phyloP scores from a whole-genome alignment of 2,113 vertebrate genomes.

The Oryzias javanicus region DNA sequence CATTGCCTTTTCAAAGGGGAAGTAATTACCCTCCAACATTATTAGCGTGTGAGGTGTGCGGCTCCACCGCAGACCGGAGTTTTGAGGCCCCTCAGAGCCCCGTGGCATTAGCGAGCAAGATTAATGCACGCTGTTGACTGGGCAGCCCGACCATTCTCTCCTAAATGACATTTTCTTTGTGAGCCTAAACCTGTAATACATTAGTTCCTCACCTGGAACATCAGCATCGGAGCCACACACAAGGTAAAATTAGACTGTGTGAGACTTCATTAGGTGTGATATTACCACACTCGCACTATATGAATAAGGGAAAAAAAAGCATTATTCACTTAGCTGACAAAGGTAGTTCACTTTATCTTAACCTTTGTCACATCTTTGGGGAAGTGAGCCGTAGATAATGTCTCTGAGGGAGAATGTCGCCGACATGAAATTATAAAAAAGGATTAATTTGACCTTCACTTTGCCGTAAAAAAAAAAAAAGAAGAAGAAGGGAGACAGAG shows the following conservation, averaged over 20 bases:
- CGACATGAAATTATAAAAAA: slow-evolving; percentile 71
- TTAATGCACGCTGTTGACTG: slow-evolving; percentile 12
- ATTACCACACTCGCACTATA: slow-evolving; percentile 23
- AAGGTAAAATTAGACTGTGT: slow-evolving; percentile 12
- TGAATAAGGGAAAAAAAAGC: slow-evolving; percentile 8
- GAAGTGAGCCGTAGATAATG: slow-evolving; percentile 40
- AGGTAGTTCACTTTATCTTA: slow-evolving; percentile 53
- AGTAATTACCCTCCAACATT: slow-evolving; percentile 27
- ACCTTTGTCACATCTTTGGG: slow-evolving; percentile 68
- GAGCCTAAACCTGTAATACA: slow-evolving; percentile 29
- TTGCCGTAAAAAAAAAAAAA: slow-evolving; percentile 38
- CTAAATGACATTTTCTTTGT: slow-evolving; percentile 55
- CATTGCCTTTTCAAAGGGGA: slow-evolving; percentile 28
- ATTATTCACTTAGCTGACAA: slow-evolving; percentile 44
- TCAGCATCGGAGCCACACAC: slow-evolving; percentile 24
- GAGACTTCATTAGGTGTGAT: slow-evolving; percentile 40
- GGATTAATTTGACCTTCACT: slow-evolving; percentile 73
- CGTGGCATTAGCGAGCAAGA: slow-evolving; percentile 37
- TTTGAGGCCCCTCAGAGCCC: slow-evolving; percentile 27
- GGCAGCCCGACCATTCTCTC: slow-evolving; percentile 35
- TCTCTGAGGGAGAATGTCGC: slow-evolving; percentile 53
- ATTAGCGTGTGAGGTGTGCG: slow-evolving; percentile 10
- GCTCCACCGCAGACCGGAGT: slow-evolving; percentile 22
- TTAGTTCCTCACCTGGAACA: slow-evolving; percentile 34
- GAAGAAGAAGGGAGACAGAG: neutral